A percentile compares a stretch with the other conserved stretches of the same genome.
Evolutionary conservation across 2,888 invertebrate genomes (phyloP).

Genomic region (Agriopis aurantiaria): DNA sequence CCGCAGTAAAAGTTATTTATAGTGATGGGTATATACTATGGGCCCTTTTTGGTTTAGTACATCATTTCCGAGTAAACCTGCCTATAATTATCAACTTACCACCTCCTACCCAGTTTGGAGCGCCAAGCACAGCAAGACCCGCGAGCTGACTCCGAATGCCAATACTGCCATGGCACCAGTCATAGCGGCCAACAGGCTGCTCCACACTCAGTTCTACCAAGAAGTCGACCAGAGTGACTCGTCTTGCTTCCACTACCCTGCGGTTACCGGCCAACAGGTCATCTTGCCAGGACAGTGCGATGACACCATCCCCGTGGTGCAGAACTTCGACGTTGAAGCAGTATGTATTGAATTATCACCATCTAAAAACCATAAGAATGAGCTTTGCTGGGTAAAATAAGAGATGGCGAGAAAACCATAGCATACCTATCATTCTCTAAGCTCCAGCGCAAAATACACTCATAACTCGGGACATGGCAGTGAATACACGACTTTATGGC

Average conservation of each 20-base stretch:
- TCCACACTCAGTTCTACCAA: constrained; percentile 62
- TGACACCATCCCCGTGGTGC: constrained; percentile 60
- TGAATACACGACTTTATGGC: no score
- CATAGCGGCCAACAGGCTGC: constrained; percentile 57
- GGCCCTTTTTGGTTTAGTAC: no score
- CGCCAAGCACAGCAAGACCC: constrained; percentile 70
- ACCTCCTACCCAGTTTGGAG: constrained; percentile 70
- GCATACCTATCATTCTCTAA: no score
- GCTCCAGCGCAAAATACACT: no score
- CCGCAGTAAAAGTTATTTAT: no score
- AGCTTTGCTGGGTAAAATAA: no score
- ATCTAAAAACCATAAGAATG: not conserved
- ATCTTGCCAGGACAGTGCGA: constrained; percentile 77
- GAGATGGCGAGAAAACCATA: no score
- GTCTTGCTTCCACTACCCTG: constrained; percentile 77
- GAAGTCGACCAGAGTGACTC: constrained; percentile 60
- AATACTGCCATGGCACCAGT: constrained; percentile 54
- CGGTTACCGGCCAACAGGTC: constrained; percentile 55
- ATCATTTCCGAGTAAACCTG: no score
- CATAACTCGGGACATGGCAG: no score
- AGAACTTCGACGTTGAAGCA: constrained; percentile 57
- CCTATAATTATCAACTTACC: no score
- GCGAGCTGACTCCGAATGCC: constrained; percentile 53
- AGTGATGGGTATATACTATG: no score
- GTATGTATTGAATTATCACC: constrained; percentile 52